A percentile compares a stretch with the other conserved stretches of the same genome.
Conservation (phyloP, 2,113 vertebrate genomes). For the Gulo gulo region DNA sequence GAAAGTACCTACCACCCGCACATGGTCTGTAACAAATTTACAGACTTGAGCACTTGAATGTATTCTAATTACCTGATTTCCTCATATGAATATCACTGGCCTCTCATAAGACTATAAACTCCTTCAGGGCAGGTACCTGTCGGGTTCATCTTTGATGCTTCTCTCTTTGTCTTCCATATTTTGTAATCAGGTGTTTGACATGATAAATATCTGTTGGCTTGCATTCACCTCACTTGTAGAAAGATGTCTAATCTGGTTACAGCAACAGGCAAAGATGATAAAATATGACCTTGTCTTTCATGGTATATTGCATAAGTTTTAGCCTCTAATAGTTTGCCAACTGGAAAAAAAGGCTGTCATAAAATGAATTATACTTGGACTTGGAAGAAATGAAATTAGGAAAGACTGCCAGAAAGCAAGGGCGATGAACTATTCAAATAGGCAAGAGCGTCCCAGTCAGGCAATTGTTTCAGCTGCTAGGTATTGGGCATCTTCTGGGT, state of each 20-base stretch:
- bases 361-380: slow-evolving; percentile 67
- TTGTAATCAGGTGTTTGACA: slow-evolving; percentile 26
- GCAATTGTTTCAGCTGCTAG: background rate
- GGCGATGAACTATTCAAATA: background rate
- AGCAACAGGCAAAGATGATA: slow-evolving; percentile 52
- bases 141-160: background rate
- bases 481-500: background rate
- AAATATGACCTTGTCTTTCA: slow-evolving; percentile 71
- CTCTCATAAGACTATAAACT: background rate
- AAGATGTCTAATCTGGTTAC: slow-evolving; percentile 65
- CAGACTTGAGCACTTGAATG: background rate
- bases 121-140: background rate
- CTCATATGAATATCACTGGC: background rate
- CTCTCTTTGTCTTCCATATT: background rate
- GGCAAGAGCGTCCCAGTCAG: background rate
- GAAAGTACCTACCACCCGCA: background rate
- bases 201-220: slow-evolving; percentile 54
- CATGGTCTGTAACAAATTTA: background rate
- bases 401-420: slow-evolving; percentile 48
- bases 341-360: slow-evolving; percentile 51
- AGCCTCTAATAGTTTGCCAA: slow-evolving; percentile 65
- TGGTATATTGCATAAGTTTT: slow-evolving; percentile 60
- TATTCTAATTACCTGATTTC: background rate
- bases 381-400: slow-evolving; percentile 59
- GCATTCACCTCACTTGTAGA: slow-evolving; percentile 57